These are phyloP conservation scores for Lycodopsis pacificus DNA, from an alignment of 2,797 vertebrate species.

Conservation along the genomic window DNA sequence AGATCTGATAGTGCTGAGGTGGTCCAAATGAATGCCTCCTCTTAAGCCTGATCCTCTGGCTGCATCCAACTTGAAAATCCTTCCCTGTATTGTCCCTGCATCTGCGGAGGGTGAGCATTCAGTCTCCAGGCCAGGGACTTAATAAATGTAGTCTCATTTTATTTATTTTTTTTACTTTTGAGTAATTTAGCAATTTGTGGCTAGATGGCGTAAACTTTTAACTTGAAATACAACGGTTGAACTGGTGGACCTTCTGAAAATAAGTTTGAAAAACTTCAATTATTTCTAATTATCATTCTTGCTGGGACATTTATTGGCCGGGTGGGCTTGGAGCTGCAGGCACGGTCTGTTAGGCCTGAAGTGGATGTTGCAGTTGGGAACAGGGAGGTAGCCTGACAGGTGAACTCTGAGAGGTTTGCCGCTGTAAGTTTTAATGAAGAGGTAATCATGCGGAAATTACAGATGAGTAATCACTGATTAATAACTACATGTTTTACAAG, in stretches of 20 bases:
- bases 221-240: constrained; percentile 56
- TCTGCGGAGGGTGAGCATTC: constrained; percentile 51
- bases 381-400: constrained; percentile 52
- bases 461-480: constrained; percentile 78
- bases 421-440: constrained; percentile 74
- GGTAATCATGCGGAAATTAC: constrained; percentile 79
- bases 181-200: constrained; percentile 44
- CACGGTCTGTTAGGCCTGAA: constrained; percentile 46
- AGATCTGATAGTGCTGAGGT: constrained; percentile 74
- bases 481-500: constrained; percentile 81
- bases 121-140: constrained; percentile 34
- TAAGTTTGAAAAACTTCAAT: constrained; percentile 67
- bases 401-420: constrained; percentile 61
- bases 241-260: constrained; percentile 50
- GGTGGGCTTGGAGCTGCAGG: constrained; percentile 45
- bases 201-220: constrained; percentile 30
- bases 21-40: constrained; percentile 69
- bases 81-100: constrained; percentile 43
- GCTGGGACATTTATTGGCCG: constrained; percentile 40
- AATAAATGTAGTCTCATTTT: constrained; percentile 27
- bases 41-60: constrained; percentile 65
- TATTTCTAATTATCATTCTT: constrained; percentile 65
- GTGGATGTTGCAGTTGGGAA: constrained; percentile 55
- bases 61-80: constrained; percentile 61
- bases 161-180: constrained; percentile 14